These are phyloP conservation scores for Nyctereutes procyonoides DNA, from an alignment of 2,113 vertebrate species.

Conservation along the genomic window DNA sequence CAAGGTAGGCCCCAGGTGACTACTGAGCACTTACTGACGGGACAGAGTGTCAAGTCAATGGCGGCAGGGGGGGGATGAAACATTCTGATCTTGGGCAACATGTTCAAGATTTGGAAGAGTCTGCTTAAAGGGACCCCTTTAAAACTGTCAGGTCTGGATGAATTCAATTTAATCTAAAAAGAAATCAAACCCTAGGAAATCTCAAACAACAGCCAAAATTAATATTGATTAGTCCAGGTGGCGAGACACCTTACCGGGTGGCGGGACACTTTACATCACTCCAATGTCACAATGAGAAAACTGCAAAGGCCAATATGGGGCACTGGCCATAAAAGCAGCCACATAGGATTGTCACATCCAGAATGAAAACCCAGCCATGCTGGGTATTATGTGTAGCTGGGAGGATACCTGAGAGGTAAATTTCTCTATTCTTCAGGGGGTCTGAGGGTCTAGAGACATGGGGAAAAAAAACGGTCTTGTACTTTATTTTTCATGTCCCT, in stretches of 20 bases:
- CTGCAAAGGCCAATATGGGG: not conserved
- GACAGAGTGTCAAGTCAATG: not conserved
- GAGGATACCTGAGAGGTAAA: not conserved
- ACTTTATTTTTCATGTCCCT: not conserved
- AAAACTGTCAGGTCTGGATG: not conserved
- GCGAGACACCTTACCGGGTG: not conserved
- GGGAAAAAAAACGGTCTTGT: not conserved
- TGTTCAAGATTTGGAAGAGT: not conserved
- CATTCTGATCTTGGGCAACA: not conserved
- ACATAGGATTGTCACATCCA: fast-evolving
- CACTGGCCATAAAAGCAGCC: not conserved
- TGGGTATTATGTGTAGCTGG: too few relatives aligned
- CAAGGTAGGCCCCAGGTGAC: not conserved
- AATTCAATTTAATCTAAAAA: not conserved
- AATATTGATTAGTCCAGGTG: not conserved
- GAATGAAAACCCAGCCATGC: too few relatives aligned
- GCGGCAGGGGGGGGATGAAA: not conserved
- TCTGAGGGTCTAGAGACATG: not conserved
- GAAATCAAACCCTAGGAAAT: not conserved
- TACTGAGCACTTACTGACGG: not conserved
- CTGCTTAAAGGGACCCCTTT: not conserved
- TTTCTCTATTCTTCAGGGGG: not conserved
- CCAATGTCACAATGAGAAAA: not conserved
- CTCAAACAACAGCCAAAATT: not conserved
- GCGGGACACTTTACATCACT: not conserved